These are phyloP conservation scores for Drosophila mettleri DNA, from an alignment of 2,888 invertebrate species.

Conservation along the genomic window DNA sequence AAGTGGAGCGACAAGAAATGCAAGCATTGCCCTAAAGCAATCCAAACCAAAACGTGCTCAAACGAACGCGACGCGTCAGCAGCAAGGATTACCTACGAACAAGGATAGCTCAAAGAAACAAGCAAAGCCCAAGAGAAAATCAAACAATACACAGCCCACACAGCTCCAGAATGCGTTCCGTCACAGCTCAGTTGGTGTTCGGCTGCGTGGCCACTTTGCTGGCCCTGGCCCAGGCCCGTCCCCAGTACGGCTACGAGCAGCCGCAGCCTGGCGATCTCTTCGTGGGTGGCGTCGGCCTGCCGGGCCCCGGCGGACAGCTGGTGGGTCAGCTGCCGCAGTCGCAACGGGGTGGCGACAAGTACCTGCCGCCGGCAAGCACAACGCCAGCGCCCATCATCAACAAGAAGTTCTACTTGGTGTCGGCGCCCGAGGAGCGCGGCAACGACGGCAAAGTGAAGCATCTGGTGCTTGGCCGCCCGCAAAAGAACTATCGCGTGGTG, in stretches of 20 bases:
- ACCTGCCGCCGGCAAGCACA: conserved; percentile 76
- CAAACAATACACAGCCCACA: neutral
- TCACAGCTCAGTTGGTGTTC: conserved; percentile 52
- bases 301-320: conserved; percentile 32
- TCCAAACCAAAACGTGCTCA: conserved; percentile 56
- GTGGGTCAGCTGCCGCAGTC: conserved; percentile 16
- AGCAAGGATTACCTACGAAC: conserved; percentile 25
- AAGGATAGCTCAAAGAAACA: conserved; percentile 26
- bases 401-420: conserved; percentile 84
- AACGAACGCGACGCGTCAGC: conserved; percentile 27
- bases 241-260: conserved; percentile 81
- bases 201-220: conserved; percentile 52
- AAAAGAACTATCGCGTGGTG: conserved; percentile 84
- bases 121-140: neutral
- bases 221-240: conserved; percentile 71
- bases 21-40: conserved; percentile 77
- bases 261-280: conserved; percentile 37
- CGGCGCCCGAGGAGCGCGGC: conserved; percentile 83
- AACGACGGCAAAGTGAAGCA: conserved; percentile 79
- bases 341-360: conserved; percentile 78
- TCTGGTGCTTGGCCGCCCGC: conserved; percentile 83
- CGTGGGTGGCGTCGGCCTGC: conserved; percentile 40
- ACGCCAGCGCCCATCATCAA: conserved; percentile 80
- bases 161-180: conserved; percentile 20
- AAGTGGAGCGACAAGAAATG: conserved; percentile 70